These are phyloP conservation scores for Euphonia xanthogaster DNA, from an alignment of 2,797 vertebrate genomes.

Conservation along the genomic window DNA sequence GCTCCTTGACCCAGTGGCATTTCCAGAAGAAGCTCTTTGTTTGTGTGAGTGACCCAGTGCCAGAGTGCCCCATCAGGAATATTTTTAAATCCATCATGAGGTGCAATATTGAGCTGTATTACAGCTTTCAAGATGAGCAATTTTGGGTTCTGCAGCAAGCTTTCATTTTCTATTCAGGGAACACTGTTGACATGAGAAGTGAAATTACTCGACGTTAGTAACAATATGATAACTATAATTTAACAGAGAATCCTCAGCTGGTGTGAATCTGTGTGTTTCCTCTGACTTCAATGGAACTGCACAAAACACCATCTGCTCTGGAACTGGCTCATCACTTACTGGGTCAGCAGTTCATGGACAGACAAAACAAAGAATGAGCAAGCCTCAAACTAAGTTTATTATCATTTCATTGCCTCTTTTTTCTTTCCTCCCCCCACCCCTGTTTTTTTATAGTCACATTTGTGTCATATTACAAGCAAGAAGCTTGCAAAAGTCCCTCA, in stretches of 20 bases:
- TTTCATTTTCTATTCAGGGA: slow-evolving; percentile 71
- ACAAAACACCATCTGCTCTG: slow-evolving; percentile 54
- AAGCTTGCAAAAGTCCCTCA: not conserved
- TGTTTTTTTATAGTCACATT: not conserved
- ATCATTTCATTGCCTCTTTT: not conserved
- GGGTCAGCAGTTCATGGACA: slow-evolving; percentile 35
- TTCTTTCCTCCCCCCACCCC: fast-evolving
- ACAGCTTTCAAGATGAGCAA: slow-evolving; percentile 7
- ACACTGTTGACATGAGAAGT: slow-evolving; percentile 57
- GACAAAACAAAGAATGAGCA: slow-evolving; percentile 26
- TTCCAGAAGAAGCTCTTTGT: slow-evolving; percentile 22
- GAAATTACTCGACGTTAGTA: slow-evolving; percentile 22
- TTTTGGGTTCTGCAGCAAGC: slow-evolving; percentile 11
- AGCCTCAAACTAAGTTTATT: slow-evolving; percentile 26
- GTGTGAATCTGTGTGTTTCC: not conserved
- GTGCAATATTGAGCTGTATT: not conserved
- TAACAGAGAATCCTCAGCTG: slow-evolving; percentile 26
- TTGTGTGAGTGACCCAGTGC: not conserved
- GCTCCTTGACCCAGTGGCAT: not conserved
- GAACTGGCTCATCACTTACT: slow-evolving; percentile 22
- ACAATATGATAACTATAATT: slow-evolving; percentile 41
- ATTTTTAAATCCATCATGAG: slow-evolving; percentile 5
- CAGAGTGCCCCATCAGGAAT: not conserved
- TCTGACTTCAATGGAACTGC: slow-evolving; percentile 12
- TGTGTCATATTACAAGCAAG: not conserved